Conservation (phyloP, 2,888 invertebrate species). For the Pandemis cinnamomeana region DNA sequence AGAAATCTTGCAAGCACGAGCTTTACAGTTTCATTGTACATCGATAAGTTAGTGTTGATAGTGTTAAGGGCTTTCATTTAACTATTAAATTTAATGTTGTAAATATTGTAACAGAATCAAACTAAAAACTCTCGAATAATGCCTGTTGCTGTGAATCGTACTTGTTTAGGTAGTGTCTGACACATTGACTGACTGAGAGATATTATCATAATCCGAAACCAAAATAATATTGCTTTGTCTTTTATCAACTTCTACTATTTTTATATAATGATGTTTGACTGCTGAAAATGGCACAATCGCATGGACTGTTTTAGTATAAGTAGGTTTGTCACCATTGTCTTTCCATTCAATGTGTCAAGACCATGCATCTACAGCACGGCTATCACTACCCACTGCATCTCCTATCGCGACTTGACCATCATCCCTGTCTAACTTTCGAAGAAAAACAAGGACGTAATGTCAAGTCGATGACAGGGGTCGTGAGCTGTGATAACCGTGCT, state of each 20-base stretch:
- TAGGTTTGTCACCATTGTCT: not conserved
- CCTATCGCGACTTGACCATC: not conserved
- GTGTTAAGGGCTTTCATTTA: too few species aligned
- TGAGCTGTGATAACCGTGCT: not conserved
- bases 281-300: not conserved
- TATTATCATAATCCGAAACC: not conserved
- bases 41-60: too few species aligned
- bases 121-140: not conserved
- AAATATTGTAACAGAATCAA: not conserved
- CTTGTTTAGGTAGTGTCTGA: not conserved
- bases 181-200: not conserved
- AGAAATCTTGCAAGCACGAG: too few species aligned
- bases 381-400: not conserved
- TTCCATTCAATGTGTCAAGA: not conserved
- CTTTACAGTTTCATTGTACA: too few species aligned
- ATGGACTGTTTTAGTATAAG: too few species aligned
- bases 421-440: not conserved
- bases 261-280: not conserved
- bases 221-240: not conserved
- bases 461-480: not conserved
- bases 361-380: conserved; percentile 1
- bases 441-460: not conserved
- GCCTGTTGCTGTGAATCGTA: not conserved
- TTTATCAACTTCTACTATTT: not conserved
- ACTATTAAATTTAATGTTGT: too few species aligned